Evolutionary conservation across 1,140 invertebrate genomes (phyloP), one percentile per base, ranked within the genome.

Genomic region (Cylas formicarius): DNA sequence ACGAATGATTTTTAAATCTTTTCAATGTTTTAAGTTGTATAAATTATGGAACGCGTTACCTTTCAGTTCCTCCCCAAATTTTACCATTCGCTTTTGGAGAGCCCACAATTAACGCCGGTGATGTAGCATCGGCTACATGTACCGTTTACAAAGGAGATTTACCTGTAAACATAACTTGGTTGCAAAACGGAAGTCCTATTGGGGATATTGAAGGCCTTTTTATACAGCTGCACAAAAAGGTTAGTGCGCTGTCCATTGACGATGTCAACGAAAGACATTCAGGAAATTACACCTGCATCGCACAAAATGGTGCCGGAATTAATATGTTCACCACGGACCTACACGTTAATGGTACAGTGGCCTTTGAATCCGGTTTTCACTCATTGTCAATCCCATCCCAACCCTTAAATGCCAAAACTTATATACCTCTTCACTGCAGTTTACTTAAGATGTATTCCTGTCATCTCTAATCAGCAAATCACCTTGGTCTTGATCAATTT

Each of bases 271-370:
- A 71, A 21, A 63, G 63, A 35, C 77, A 83, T 58, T 69, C 67
- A 17, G 81, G 81, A 9, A 74, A 76, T 53, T 82, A 80, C 49
- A 77, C 77, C 21, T 82, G 80, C 49, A 61, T 70, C 8, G 79
- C 75, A 7, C 68, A 69, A 27, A 82, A 82, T 61, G 56, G 57
- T 38, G 78, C 77, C 10, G 79, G 78, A 14, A 62, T 65, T 2
- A 69, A 69, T 29, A 75, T 74, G 53, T 79, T 76, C 50, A 71
- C 74, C 4, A 75, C 80, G 42, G 63, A 71, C 53, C 64, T 86
- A 20, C 61, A 73, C 44, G 76, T 84, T 21, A 75, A 81, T 56
- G 78, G 81, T 83, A 71, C 14, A 11, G 16, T 28, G 10, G 8
- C 13, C n/a, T n/a, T 22, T 9, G 9, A 14, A 11, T 36, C 26